phyloP scores from a whole-genome alignment of 2,888 invertebrate species.

The Pseudoips prasinana region DNA sequence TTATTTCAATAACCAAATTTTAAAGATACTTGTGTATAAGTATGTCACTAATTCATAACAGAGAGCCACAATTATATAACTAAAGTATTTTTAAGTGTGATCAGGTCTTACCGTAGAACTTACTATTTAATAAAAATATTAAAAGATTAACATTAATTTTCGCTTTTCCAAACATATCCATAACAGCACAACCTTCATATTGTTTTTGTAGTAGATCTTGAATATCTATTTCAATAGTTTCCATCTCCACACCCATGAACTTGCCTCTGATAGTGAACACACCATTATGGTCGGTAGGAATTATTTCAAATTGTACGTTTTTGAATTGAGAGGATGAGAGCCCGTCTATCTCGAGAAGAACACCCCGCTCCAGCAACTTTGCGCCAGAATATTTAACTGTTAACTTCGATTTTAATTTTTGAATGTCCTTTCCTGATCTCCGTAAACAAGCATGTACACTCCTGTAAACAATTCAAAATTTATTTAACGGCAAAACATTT shows the following conservation, averaged over 20 bases:
- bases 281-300: conserved; percentile 85
- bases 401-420: conserved; percentile 81
- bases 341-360: conserved; percentile 86
- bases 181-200: conserved; percentile 88
- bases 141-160: conserved; percentile 89
- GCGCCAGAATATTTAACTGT: conserved; percentile 86
- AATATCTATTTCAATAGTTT: conserved; percentile 86
- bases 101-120: conserved; percentile 85
- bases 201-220: conserved; percentile 88
- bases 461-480: conserved; percentile 49
- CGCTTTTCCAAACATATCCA: conserved; percentile 90
- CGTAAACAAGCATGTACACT: conserved; percentile 80
- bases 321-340: conserved; percentile 86
- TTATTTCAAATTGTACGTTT: conserved; percentile 88
- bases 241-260: conserved; percentile 89
- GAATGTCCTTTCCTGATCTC: conserved; percentile 70
- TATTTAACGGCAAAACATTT: too few species aligned
- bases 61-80: too few species aligned
- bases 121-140: conserved; percentile 87
- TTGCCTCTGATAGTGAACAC: conserved; percentile 87
- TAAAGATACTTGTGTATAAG: too few species aligned
- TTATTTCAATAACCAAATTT: too few species aligned
- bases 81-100: too few species aligned
- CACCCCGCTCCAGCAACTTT: conserved; percentile 86
- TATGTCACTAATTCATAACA: too few species aligned